These are phyloP conservation scores for Nephrotoma flavescens DNA, from an alignment of 2,888 invertebrate species.

Conservation along the genomic window DNA sequence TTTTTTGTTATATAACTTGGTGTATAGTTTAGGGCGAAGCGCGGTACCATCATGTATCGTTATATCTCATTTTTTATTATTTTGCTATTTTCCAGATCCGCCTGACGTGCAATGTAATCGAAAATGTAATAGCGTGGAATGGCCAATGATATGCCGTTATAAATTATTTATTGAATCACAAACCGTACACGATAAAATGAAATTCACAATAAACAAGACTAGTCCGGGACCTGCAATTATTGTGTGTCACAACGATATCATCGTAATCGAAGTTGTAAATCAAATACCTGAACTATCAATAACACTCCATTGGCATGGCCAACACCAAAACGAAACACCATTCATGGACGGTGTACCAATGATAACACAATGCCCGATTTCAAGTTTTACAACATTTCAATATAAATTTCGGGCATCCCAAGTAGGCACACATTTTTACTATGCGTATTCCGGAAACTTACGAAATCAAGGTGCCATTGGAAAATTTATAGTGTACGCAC, in stretches of 20 bases:
- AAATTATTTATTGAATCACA: neutral
- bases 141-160: neutral
- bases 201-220: conserved; percentile 20
- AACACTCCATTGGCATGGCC: conserved; percentile 70
- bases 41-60: too few relatives aligned
- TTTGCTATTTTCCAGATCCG: neutral
- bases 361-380: conserved; percentile 62
- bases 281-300: conserved; percentile 54
- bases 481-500: conserved; percentile 51
- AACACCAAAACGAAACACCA: conserved; percentile 49
- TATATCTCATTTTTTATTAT: too few relatives aligned
- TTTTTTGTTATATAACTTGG: too few relatives aligned
- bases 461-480: conserved; percentile 55
- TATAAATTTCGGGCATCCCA: conserved; percentile 60
- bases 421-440: conserved; percentile 60
- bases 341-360: conserved; percentile 69
- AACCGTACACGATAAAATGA: neutral
- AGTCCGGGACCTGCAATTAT: conserved; percentile 48
- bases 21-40: too few relatives aligned
- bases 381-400: conserved; percentile 57
- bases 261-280: conserved; percentile 62
- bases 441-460: conserved; percentile 55
- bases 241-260: conserved; percentile 60
- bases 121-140: neutral
- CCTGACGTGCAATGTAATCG: neutral